Percentiles rank a stretch among this genome's conserved stretches.
Evolutionary conservation across 1,140 invertebrate genomes (phyloP).

Genomic region (Pissodes strobi): DNA sequence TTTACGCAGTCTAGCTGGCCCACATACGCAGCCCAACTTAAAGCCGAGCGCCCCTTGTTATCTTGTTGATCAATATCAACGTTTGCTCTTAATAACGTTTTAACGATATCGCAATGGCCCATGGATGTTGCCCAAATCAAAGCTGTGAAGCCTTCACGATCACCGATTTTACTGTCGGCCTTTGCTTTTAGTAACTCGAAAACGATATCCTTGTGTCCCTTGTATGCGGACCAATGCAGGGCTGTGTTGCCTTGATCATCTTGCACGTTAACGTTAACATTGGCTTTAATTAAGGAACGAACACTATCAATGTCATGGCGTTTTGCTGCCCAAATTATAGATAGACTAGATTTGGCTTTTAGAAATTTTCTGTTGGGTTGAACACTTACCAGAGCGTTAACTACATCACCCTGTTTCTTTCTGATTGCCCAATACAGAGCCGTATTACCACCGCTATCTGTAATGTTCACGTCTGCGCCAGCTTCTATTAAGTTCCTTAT

Average conservation of each 20-base stretch:
- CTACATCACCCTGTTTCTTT: too few relatives aligned
- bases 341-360: too few relatives aligned
- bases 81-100: not conserved
- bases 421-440: too few relatives aligned
- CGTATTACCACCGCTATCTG: too few relatives aligned
- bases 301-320: too few relatives aligned
- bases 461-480: too few relatives aligned
- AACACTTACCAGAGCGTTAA: too few relatives aligned
- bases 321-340: too few relatives aligned
- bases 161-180: not conserved
- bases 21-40: constrained; percentile 13
- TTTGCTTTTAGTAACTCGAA: constrained; percentile 23
- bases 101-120: constrained; percentile 13
- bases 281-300: too few relatives aligned
- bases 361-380: too few relatives aligned
- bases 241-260: not conserved
- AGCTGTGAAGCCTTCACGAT: constrained; percentile 11
- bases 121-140: constrained; percentile 11
- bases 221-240: not conserved
- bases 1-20: constrained; percentile 61
- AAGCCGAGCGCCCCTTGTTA: not conserved
- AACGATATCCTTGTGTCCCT: constrained; percentile 61
- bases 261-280: not conserved
- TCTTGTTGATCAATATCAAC: not conserved
- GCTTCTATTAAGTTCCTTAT: too few relatives aligned